These are phyloP conservation scores for Styela plicata DNA, from an alignment of 23 tunicate genomes.

Conservation along the genomic window DNA sequence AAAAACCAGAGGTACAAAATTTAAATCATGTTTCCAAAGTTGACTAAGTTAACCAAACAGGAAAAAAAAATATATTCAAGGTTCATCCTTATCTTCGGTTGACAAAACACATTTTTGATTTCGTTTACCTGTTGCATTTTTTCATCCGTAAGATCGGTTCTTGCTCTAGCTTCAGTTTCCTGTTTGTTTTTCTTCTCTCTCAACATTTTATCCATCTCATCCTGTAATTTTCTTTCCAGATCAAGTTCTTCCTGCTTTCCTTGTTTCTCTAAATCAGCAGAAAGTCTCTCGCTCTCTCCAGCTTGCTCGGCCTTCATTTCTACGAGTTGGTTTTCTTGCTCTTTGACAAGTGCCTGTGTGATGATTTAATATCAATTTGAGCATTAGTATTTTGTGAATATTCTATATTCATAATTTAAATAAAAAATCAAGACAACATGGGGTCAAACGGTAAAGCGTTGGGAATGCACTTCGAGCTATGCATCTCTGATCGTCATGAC, in stretches of 20 bases:
- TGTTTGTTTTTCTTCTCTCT: slow-evolving; percentile 72
- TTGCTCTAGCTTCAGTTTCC: slow-evolving; percentile 85
- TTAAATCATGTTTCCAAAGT: too few relatives aligned
- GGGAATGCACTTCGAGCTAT: too few relatives aligned
- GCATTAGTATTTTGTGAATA: too few relatives aligned
- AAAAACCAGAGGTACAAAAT: background rate
- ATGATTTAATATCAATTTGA: too few relatives aligned
- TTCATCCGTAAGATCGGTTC: slow-evolving; percentile 74
- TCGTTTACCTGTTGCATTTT: slow-evolving; percentile 69
- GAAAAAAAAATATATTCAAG: background rate
- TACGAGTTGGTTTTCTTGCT: slow-evolving; percentile 58
- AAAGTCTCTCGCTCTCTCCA: slow-evolving; percentile 53
- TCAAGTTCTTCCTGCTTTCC: slow-evolving; percentile 53
- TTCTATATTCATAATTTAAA: too few relatives aligned
- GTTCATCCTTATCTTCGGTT: too few relatives aligned
- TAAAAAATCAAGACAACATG: too few relatives aligned
- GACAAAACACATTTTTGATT: too few relatives aligned
- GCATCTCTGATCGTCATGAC: too few relatives aligned
- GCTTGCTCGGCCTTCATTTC: slow-evolving; percentile 62
- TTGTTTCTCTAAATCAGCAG: slow-evolving; percentile 51
- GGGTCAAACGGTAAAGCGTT: too few relatives aligned
- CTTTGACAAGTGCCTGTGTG: slow-evolving; percentile 78
- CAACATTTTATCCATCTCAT: slow-evolving; percentile 55
- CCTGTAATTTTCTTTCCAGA: slow-evolving; percentile 61
- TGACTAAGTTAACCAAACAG: background rate